Base-by-base conservation (phyloP, 2,797 vertebrate genomes). In the Falco concolor region DNA sequence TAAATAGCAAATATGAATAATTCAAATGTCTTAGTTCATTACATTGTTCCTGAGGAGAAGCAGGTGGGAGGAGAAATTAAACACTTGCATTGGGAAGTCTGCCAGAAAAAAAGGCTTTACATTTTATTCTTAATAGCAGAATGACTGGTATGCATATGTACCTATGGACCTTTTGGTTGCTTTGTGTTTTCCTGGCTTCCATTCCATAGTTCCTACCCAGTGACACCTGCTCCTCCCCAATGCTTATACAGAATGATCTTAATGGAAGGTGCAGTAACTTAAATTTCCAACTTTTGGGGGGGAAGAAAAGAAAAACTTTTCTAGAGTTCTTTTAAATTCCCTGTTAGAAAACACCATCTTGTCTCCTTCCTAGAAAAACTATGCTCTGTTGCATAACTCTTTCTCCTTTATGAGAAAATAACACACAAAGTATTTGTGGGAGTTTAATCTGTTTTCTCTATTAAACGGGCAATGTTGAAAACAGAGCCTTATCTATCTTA, bases 51-150 rank as follows among this genome's bases (percentile, higher is more conserved):
- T 94, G 81, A 95, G 54, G 86, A 95, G 83, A 93, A 93, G 84
- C 72, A 89, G 70, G 94, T 96, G 91, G 95, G 96, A 92, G 90
- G 88, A 91, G 88, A 97, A 96, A 94, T 93, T 84, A 95, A 96
- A 85, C 44, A 74, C 68, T 96, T 95, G 78, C 63, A 82, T 70
- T 13, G 75, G 76, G 72, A 94, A 89, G 64, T 77, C 70, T 89
- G 78, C 93, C 88, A 96, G 77, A 70, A 87, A 90, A 87, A 86
- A 94, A 87, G 69, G n/a, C 77, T 93, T 94, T 89, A 85, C 8
- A 89, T 89, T 82, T 90, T 84, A 57, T 90, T 92, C 87, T 88
- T 93, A 84, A 67, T 80, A 93, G 70, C 60, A 80, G 88, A 91
- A 92, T 89, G 74, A 90, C 86, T 95, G 53, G 38, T 92, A 74